phyloP scores from a whole-genome alignment of 2,797 vertebrate species.

The Hemitrygon akajei region DNA sequence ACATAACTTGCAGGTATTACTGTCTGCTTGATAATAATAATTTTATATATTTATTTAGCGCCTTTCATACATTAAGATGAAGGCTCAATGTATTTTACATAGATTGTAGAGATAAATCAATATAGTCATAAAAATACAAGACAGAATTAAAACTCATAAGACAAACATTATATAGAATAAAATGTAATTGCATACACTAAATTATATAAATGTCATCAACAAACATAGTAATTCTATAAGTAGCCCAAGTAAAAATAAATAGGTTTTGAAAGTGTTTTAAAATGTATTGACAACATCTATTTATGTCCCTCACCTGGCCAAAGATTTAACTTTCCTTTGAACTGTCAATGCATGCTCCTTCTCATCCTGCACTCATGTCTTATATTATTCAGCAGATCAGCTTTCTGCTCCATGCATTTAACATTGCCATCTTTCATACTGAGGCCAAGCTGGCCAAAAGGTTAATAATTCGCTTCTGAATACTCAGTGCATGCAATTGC shows the following conservation, averaged over 20 bases:
- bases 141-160: too few relatives aligned
- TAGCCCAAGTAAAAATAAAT: too few relatives aligned
- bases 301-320: background rate
- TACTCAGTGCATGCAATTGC: background rate
- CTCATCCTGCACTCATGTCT: background rate
- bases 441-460: background rate
- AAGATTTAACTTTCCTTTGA: background rate
- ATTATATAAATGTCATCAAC: too few relatives aligned
- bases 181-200: too few relatives aligned
- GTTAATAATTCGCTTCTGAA: background rate
- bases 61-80: too few relatives aligned
- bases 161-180: too few relatives aligned
- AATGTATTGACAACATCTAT: background rate
- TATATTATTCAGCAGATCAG: background rate
- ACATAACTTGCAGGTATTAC: background rate
- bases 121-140: too few relatives aligned
- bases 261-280: too few relatives aligned
- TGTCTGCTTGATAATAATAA: background rate
- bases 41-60: too few relatives aligned
- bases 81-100: too few relatives aligned
- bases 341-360: background rate
- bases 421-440: background rate
- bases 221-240: too few relatives aligned
- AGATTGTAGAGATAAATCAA: too few relatives aligned
- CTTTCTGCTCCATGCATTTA: slow-evolving; percentile 1